phyloP scores from a whole-genome alignment of 2,113 vertebrate species.

The Epinephelus cyanopodus region DNA sequence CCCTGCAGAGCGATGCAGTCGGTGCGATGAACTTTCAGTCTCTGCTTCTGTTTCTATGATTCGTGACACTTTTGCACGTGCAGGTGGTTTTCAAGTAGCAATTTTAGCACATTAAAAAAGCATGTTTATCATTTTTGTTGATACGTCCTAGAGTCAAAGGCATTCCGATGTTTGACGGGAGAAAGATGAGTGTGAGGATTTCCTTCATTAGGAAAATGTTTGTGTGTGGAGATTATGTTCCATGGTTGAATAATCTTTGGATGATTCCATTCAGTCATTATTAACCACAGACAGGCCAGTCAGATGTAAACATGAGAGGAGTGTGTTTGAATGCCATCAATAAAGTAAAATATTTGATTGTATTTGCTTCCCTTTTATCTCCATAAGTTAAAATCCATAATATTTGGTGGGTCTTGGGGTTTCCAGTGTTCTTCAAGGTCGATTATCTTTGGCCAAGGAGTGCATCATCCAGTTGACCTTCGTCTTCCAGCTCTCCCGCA shows the following conservation, averaged over 20 bases:
- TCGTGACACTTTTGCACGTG: slow-evolving; percentile 20
- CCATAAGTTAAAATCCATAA: slow-evolving; percentile 50
- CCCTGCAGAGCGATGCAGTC: slow-evolving; percentile 44
- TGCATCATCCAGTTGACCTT: slow-evolving; percentile 99
- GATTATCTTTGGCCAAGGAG: slow-evolving; percentile 96
- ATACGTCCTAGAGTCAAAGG: slow-evolving; percentile 17
- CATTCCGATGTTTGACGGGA: slow-evolving; percentile 12
- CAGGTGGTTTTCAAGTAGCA: slow-evolving; percentile 60
- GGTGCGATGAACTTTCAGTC: slow-evolving; percentile 33
- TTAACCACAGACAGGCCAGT: slow-evolving; percentile 21
- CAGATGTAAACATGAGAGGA: slow-evolving; percentile 69
- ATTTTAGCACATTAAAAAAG: slow-evolving; percentile 32
- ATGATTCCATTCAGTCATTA: slow-evolving; percentile 37
- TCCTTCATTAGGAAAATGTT: slow-evolving; percentile 19
- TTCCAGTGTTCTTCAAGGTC: slow-evolving; percentile 82
- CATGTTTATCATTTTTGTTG: not conserved
- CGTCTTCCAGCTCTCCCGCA: slow-evolving; percentile 99
- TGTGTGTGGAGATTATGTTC: slow-evolving; percentile 2
- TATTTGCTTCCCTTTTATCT: slow-evolving; percentile 36
- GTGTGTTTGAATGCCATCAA: slow-evolving; percentile 50
- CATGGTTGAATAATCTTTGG: slow-evolving; percentile 40
- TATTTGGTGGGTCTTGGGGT: slow-evolving; percentile 25
- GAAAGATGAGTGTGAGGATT: slow-evolving; percentile 7
- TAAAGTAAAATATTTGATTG: slow-evolving; percentile 45
- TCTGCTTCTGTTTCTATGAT: slow-evolving; percentile 28